phyloP scores from a whole-genome alignment of 37 sponge, comb jelly and placozoan genomes.

The Diacarnus erythraeanus region DNA sequence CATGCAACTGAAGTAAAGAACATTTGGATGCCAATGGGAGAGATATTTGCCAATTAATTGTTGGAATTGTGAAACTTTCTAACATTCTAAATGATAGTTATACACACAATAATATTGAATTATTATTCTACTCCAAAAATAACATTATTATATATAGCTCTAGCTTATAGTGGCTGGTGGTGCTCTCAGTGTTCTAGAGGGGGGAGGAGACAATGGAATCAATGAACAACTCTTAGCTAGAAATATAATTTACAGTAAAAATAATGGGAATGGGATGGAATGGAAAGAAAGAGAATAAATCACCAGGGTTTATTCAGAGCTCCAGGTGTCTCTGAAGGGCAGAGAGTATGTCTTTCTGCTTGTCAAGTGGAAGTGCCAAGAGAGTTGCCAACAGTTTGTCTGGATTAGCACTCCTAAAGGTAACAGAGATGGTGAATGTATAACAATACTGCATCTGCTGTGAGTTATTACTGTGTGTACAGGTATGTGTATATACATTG shows the following conservation, averaged over 20 bases:
- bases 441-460: not conserved
- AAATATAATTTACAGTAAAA: too few species aligned
- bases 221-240: too few species aligned
- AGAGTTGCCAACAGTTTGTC: constrained; percentile 41
- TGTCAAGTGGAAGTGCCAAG: constrained; percentile 35
- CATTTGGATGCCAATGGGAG: constrained; percentile 98
- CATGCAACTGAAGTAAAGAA: constrained; percentile 92
- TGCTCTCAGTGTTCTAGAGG: too few species aligned
- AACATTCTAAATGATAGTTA: too few species aligned
- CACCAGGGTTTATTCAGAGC: not conserved
- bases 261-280: not conserved
- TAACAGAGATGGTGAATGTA: not conserved
- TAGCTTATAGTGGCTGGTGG: too few species aligned
- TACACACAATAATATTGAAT: not conserved
- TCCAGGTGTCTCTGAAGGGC: constrained; percentile 13
- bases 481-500: not conserved
- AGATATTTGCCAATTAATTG: constrained; percentile 89
- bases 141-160: not conserved
- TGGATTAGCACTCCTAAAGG: constrained; percentile 32
- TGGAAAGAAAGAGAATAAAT: not conserved
- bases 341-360: constrained; percentile 26
- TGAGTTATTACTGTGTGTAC: not conserved
- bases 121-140: not conserved
- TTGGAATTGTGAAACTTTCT: too few species aligned
- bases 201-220: too few species aligned